Conservation (phyloP, 2,113 vertebrate genomes). For the Psephotus haematonotus region DNA sequence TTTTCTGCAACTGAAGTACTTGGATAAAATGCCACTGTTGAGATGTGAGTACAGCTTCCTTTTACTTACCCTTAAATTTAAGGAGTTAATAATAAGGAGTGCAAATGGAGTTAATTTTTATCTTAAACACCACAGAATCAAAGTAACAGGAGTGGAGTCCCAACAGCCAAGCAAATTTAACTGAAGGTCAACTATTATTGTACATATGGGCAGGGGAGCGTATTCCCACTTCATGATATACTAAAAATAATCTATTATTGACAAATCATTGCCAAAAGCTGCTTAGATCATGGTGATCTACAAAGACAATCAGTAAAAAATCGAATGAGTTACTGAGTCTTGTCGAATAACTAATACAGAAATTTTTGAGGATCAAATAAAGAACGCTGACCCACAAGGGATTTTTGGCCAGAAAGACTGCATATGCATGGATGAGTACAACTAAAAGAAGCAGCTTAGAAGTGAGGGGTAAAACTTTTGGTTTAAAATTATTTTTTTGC, state of each 20-base stretch:
- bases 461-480: background rate
- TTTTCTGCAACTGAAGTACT: background rate
- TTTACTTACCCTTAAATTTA: background rate
- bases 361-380: background rate
- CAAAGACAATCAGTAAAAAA: background rate
- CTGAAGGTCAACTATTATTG: background rate
- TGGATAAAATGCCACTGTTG: background rate
- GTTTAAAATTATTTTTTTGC: background rate
- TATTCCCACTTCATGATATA: background rate
- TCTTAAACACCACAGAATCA: background rate
- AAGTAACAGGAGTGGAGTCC: background rate
- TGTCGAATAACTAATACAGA: background rate
- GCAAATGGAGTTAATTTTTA: background rate
- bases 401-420: background rate
- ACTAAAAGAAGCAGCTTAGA: background rate
- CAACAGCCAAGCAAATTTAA: background rate
- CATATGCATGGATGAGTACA: background rate
- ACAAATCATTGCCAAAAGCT: background rate
- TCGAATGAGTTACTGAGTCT: background rate
- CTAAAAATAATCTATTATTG: background rate
- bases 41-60: background rate
- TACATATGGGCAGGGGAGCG: background rate
- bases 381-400: background rate
- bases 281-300: background rate
- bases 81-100: background rate